Percentiles rank a stretch among this genome's conserved stretches.
Conservation (phyloP, 1,140 invertebrate species). For the Drosophila yakuba region DNA sequence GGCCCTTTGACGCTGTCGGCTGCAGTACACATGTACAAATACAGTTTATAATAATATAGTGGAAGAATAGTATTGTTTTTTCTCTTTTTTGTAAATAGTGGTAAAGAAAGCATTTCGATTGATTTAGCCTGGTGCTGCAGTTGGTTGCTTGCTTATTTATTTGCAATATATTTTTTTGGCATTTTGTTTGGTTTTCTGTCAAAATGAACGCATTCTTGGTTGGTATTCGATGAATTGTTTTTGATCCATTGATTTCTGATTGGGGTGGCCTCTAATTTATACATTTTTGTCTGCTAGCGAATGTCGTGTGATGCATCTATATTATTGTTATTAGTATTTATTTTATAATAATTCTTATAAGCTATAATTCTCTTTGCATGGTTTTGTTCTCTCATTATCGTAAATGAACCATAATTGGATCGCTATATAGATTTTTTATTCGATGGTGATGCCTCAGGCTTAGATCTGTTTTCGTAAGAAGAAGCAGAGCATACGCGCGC, state of each 20-base stretch:
- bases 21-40: conserved; percentile 81
- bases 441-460: conserved; percentile 53
- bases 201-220: conserved; percentile 81
- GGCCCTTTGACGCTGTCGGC: conserved; percentile 80
- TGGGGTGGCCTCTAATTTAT: conserved; percentile 65
- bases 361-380: conserved; percentile 85
- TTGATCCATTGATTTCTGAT: conserved; percentile 43
- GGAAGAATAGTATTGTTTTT: conserved; percentile 71
- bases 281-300: conserved; percentile 75
- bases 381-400: conserved; percentile 76
- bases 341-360: conserved; percentile 84
- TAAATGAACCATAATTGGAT: conserved; percentile 72
- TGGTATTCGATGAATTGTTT: conserved; percentile 60
- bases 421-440: conserved; percentile 58
- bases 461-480: conserved; percentile 63
- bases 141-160: conserved; percentile 34
- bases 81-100: conserved; percentile 62
- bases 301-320: conserved; percentile 82
- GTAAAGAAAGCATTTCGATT: conserved; percentile 79
- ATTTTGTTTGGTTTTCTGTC: conserved; percentile 54
- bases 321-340: conserved; percentile 77
- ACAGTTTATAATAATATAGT: conserved; percentile 79
- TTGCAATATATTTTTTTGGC: conserved; percentile 34
- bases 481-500: conserved; percentile 51
- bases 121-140: conserved; percentile 48